Conservation (phyloP, 2,888 invertebrate species). For the Griposia aprilina region DNA sequence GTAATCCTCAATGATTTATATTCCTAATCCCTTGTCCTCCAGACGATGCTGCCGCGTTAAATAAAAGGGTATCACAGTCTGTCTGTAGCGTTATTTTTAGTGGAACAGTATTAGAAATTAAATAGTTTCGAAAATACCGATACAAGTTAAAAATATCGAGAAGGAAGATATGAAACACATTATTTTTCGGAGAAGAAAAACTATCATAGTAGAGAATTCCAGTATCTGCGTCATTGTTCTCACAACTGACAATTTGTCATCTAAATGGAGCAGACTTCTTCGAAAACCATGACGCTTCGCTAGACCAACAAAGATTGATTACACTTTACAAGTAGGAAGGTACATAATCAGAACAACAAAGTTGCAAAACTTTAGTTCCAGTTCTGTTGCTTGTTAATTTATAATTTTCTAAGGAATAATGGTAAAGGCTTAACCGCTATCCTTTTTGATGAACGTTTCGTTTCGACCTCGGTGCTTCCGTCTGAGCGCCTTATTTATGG, state of each 20-base stretch:
- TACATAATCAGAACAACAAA: conserved; percentile 56
- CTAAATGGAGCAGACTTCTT: background rate
- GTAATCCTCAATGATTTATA: conserved; percentile 62
- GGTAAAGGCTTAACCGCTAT: conserved; percentile 60
- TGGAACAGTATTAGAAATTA: background rate
- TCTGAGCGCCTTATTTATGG: conserved; percentile 36
- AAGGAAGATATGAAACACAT: background rate
- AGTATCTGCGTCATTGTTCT: background rate
- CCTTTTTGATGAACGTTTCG: conserved; percentile 63
- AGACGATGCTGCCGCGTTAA: conserved; percentile 25
- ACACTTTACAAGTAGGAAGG: conserved; percentile 39
- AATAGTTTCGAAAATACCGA: background rate
- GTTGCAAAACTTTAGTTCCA: conserved; percentile 63
- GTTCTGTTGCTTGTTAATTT: conserved; percentile 65
- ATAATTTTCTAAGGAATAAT: conserved; percentile 66
- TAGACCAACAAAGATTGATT: conserved; percentile 47
- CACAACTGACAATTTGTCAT: background rate
- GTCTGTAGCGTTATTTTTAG: background rate
- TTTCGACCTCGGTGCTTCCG: conserved; percentile 43
- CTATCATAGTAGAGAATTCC: background rate
- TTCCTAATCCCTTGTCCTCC: conserved; percentile 20
- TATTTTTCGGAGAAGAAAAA: background rate
- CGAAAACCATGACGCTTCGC: conserved; percentile 6
- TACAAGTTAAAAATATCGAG: background rate
- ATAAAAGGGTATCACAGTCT: conserved; percentile 17